Evolutionary conservation across 2,797 vertebrate genomes (phyloP).

Genomic region (Pangasius sanitwongsei): DNA sequence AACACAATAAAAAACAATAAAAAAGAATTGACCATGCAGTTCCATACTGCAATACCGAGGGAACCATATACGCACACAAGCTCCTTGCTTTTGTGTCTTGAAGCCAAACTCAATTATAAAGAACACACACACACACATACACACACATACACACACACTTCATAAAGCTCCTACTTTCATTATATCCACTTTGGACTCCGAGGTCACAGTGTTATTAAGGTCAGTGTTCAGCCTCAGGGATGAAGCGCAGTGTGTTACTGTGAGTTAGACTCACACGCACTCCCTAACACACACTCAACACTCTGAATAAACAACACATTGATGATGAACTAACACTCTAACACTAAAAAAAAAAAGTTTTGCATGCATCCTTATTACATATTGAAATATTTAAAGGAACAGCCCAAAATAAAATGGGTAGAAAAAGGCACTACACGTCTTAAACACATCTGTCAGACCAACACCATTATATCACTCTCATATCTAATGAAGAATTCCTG

Average conservation of each 20-base stretch:
- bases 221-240: slow-evolving; percentile 23
- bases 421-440: neutral
- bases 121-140: slow-evolving; percentile 14
- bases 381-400: too few relatives aligned
- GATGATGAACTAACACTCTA: neutral
- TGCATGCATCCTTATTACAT: neutral
- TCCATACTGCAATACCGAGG: neutral
- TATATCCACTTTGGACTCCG: slow-evolving; percentile 7
- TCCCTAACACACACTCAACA: neutral
- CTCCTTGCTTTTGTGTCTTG: neutral
- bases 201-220: slow-evolving; percentile 39
- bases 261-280: slow-evolving; percentile 14
- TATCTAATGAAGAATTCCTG: neutral
- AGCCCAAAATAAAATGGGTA: neutral
- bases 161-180: slow-evolving; percentile 3
- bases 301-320: neutral
- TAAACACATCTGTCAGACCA: neutral
- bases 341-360: neutral
- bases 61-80: neutral
- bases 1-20: neutral
- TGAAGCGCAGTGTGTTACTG: neutral
- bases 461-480: neutral
- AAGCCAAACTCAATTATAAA: neutral
- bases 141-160: slow-evolving; percentile 10
- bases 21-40: neutral